Percentiles rank a stretch among this genome's conserved stretches.
Conservation (phyloP, 2,888 invertebrate genomes). For the Orchestes rusci region DNA sequence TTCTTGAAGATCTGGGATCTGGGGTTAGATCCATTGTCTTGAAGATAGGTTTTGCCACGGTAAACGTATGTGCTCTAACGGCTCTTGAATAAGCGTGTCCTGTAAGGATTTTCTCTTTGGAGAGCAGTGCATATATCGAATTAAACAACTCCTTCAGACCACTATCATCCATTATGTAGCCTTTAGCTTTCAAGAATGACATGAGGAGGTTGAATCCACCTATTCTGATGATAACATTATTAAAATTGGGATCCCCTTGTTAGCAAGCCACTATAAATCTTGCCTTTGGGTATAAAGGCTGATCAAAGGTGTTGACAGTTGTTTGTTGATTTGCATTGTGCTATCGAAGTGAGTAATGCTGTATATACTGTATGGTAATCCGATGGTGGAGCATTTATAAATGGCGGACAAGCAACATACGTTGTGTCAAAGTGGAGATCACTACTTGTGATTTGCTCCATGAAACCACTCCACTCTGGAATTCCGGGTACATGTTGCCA, state of each 20-base stretch:
- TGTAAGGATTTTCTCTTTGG: background rate
- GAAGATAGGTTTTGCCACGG: background rate
- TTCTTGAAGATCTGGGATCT: too few species aligned
- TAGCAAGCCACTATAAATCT: background rate
- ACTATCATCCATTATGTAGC: background rate
- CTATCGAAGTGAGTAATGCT: background rate
- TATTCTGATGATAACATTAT: background rate
- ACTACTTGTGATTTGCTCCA: background rate
- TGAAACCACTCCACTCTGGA: background rate
- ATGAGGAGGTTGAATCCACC: constrained; percentile 1
- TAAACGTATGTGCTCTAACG: background rate
- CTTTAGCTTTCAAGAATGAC: background rate
- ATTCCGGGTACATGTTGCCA: background rate
- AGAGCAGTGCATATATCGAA: background rate
- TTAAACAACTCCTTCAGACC: background rate
- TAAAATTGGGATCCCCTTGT: background rate
- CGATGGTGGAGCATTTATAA: background rate
- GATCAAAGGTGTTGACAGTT: too few species aligned
- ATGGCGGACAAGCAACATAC: background rate
- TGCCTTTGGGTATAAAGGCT: background rate
- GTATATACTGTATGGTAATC: background rate
- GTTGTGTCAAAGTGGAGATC: background rate
- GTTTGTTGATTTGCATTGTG: background rate
- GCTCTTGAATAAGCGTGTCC: background rate
- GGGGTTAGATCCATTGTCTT: background rate